A percentile compares a stretch with the other conserved stretches of the same genome.
phyloP scores from a whole-genome alignment of 2,113 vertebrate species.

The Phalacrocorax pelagicus region DNA sequence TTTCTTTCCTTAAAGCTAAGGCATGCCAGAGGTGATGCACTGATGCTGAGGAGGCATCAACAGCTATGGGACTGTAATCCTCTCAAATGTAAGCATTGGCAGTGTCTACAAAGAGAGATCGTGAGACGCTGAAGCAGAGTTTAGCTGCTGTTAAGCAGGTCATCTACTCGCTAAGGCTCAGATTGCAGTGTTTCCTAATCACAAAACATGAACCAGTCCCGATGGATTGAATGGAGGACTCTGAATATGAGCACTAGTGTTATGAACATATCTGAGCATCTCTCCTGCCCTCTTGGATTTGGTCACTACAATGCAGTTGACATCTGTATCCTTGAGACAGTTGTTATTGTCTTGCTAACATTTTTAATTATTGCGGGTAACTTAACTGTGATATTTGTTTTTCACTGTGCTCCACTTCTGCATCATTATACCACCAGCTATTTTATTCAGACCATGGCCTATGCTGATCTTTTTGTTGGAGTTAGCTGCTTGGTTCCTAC shows the following conservation, averaged over 20 bases:
- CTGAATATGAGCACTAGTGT: slow-evolving; percentile 80
- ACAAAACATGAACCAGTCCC: slow-evolving; percentile 92
- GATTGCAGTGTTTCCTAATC: slow-evolving; percentile 51
- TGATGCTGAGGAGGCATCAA: slow-evolving; percentile 74
- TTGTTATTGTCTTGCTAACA: slow-evolving; percentile 91
- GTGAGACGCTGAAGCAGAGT: slow-evolving; percentile 63
- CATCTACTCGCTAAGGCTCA: slow-evolving; percentile 43
- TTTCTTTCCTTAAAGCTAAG: slow-evolving; percentile 68
- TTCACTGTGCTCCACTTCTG: slow-evolving; percentile 94
- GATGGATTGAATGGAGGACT: slow-evolving; percentile 77
- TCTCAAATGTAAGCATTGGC: slow-evolving; percentile 62
- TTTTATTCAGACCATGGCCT: slow-evolving; percentile 99
- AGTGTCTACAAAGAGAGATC: slow-evolving; percentile 54
- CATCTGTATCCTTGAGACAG: slow-evolving; percentile 92
- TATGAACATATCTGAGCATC: slow-evolving; percentile 79
- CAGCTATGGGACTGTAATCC: slow-evolving; percentile 59
- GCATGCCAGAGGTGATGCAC: slow-evolving; percentile 70
- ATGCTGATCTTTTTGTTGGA: slow-evolving; percentile 95
- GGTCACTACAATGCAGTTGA: slow-evolving; percentile 86
- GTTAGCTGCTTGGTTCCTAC: slow-evolving; percentile 96
- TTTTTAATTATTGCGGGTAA: slow-evolving; percentile 97
- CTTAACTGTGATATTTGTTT: slow-evolving; percentile 96
- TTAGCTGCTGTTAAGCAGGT: slow-evolving; percentile 62
- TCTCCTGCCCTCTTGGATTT: slow-evolving; percentile 95
- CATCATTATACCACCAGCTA: slow-evolving; percentile 99